phyloP scores from a whole-genome alignment of 2,888 invertebrate species.

The Platynereis dumerilii region DNA sequence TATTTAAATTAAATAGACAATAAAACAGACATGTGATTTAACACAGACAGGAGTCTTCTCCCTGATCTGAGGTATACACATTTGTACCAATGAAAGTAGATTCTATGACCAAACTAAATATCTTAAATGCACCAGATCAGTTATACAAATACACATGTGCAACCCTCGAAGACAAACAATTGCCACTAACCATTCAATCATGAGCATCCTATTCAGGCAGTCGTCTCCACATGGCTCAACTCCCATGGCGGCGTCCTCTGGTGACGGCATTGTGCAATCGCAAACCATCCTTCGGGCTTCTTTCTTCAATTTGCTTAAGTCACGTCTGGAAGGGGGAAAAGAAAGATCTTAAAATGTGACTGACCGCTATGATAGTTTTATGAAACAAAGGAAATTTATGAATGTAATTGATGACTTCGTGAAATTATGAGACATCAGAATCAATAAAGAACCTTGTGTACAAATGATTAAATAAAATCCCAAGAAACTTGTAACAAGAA shows the following conservation, averaged over 20 bases:
- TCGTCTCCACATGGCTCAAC: constrained; percentile 92
- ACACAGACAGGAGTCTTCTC: too few relatives aligned
- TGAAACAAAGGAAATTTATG: background rate
- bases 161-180: background rate
- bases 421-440: background rate
- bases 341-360: background rate
- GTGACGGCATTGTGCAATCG: constrained; percentile 88
- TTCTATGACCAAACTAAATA: too few relatives aligned
- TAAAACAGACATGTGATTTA: too few relatives aligned
- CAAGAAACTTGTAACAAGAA: too few relatives aligned
- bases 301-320: constrained; percentile 72
- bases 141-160: too few relatives aligned
- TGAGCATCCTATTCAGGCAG: constrained; percentile 94
- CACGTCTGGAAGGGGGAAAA: constrained; percentile 65
- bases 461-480: too few relatives aligned
- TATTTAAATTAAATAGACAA: too few relatives aligned
- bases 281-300: constrained; percentile 94
- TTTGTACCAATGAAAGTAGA: too few relatives aligned
- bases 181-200: constrained; percentile 89
- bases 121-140: too few relatives aligned
- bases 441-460: background rate
- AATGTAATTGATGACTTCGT: background rate
- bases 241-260: constrained; percentile 84
- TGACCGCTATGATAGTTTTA: too few relatives aligned
- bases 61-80: too few relatives aligned